Conservation (phyloP, 1,140 invertebrate species). For the Ceratosolen solmsi region DNA sequence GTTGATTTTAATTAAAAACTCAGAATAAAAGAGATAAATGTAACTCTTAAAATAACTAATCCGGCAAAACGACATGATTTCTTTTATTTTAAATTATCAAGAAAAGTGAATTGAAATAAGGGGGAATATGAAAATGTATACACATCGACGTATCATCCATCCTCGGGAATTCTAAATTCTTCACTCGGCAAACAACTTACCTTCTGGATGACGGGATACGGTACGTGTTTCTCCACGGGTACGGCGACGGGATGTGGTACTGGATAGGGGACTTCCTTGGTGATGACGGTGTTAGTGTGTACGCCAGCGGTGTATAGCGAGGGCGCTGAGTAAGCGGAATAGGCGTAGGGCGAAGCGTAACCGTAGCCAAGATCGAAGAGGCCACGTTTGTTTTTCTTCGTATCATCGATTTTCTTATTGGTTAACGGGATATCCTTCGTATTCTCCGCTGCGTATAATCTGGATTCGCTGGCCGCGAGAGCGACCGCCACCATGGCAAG, state of each 20-base stretch:
- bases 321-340: slow-evolving; percentile 6
- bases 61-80: no score
- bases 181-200: slow-evolving; percentile 59
- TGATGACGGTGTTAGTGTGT: slow-evolving; percentile 61
- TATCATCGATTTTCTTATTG: slow-evolving; percentile 48
- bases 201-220: slow-evolving; percentile 65
- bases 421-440: slow-evolving; percentile 51
- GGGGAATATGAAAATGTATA: no score
- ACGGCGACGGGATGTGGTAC: slow-evolving; percentile 66
- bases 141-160: no score
- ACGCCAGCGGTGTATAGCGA: not conserved
- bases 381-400: slow-evolving; percentile 62
- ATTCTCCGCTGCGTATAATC: slow-evolving; percentile 28
- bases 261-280: slow-evolving; percentile 66
- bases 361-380: slow-evolving; percentile 64
- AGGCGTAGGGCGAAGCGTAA: slow-evolving; percentile 52
- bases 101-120: no score
- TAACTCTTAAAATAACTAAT: no score
- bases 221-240: slow-evolving; percentile 66
- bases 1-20: no score
- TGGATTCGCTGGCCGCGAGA: slow-evolving; percentile 53
- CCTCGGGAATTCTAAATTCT: no score
- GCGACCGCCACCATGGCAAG: slow-evolving; percentile 62
- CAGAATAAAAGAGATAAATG: slow-evolving; percentile 7
- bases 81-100: no score